Evolutionary conservation across 2,113 vertebrate genomes (phyloP).

Genomic region (Nipponia nippon): DNA sequence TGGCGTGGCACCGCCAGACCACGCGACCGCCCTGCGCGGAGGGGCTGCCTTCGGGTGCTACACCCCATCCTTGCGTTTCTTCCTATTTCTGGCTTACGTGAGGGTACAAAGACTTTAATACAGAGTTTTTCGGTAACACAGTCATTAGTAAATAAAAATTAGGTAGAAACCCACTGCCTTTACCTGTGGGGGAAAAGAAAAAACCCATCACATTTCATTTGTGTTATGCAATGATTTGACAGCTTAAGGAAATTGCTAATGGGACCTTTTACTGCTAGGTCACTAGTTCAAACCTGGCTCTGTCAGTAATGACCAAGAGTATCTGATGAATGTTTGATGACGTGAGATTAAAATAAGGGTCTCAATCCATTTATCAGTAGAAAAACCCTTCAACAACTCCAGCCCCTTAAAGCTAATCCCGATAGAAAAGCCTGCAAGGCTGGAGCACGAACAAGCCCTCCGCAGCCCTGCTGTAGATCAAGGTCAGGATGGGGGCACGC

Average conservation of each 20-base stretch:
- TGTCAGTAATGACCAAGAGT: conserved; percentile 44
- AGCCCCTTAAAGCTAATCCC: background rate
- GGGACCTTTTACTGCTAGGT: conserved; percentile 61
- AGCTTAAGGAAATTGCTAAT: conserved; percentile 62
- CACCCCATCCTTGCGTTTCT: accelerated
- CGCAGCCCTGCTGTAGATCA: background rate
- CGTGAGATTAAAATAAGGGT: conserved; percentile 54
- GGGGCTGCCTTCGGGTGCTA: background rate
- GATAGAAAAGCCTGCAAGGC: background rate
- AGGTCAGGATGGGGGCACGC: conserved; percentile 17
- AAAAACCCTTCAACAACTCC: conserved; percentile 46
- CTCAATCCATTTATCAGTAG: conserved; percentile 46
- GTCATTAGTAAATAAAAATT: background rate
- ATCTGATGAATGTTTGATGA: conserved; percentile 65
- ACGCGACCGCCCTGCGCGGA: accelerated
- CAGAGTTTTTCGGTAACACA: background rate
- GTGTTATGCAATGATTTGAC: background rate
- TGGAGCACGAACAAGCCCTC: background rate
- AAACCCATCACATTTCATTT: background rate
- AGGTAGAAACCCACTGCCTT: background rate
- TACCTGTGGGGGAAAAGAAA: background rate
- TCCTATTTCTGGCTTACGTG: accelerated
- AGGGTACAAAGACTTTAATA: background rate
- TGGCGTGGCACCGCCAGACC: accelerated
- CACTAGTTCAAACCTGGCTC: conserved; percentile 50